Evolutionary conservation across 2,888 invertebrate genomes (phyloP).

Genomic region (Latheticus oryzae): DNA sequence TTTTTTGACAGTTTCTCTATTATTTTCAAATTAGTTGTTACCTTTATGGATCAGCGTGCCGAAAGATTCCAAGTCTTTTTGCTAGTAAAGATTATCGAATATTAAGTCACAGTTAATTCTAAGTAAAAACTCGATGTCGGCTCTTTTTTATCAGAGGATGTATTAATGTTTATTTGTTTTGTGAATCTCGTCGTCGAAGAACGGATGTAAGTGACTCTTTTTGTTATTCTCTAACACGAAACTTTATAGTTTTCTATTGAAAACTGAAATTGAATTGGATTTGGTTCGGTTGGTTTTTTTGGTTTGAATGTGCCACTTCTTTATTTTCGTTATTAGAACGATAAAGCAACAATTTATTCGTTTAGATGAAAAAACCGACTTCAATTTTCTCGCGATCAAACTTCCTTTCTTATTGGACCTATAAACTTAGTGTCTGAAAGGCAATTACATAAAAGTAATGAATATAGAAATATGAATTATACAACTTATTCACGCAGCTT

Average conservation of each 20-base stretch:
- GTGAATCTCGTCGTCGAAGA: constrained; percentile 24
- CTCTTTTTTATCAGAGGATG: constrained; percentile 33
- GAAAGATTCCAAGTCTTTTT: constrained; percentile 31
- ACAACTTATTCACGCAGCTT: constrained; percentile 33
- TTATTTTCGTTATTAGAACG: constrained; percentile 28
- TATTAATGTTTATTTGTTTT: constrained; percentile 40
- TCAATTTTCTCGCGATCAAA: constrained; percentile 33
- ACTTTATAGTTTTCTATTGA: constrained; percentile 40
- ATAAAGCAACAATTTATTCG: constrained; percentile 30
- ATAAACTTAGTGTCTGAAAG: constrained; percentile 30
- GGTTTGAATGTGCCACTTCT: constrained; percentile 21
- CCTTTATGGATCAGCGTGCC: constrained; percentile 35
- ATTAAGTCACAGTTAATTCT: constrained; percentile 40
- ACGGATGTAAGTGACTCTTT: constrained; percentile 39
- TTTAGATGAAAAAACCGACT: constrained; percentile 20
- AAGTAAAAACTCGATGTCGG: constrained; percentile 30
- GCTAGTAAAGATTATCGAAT: constrained; percentile 36
- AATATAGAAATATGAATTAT: constrained; percentile 34
- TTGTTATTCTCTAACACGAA: constrained; percentile 30
- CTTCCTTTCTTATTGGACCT: constrained; percentile 35
- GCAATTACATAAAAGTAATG: constrained; percentile 34
- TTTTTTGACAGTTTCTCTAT: constrained; percentile 45
- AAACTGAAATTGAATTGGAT: constrained; percentile 38
- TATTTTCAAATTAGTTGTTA: constrained; percentile 44
- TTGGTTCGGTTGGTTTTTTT: constrained; percentile 32